A percentile compares a stretch with the other conserved stretches of the same genome.
Conservation (phyloP, 2,113 vertebrate species). For the Corythornis vintsioides region DNA sequence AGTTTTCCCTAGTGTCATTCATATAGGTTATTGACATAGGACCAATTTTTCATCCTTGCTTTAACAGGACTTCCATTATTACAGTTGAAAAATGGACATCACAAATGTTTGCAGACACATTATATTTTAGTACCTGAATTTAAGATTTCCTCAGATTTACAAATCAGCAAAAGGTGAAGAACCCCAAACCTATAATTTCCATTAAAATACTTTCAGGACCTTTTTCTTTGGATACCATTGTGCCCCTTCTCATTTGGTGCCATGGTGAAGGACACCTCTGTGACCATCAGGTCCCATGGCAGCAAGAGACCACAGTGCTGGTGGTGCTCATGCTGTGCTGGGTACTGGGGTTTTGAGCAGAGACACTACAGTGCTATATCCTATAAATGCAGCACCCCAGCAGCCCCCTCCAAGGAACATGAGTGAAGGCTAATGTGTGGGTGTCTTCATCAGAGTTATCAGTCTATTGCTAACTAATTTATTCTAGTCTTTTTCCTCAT, state of each 20-base stretch:
- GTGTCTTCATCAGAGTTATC: background rate
- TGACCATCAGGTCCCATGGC: accelerated
- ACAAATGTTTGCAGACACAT: constrained; percentile 18
- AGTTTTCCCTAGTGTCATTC: constrained; percentile 60
- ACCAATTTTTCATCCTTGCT: constrained; percentile 10
- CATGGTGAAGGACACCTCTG: background rate
- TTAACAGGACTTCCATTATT: constrained; percentile 15
- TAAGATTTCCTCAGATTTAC: constrained; percentile 47
- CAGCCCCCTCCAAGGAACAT: background rate
- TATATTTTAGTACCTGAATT: constrained; percentile 14
- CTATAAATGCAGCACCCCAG: background rate
- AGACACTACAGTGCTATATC: accelerated
- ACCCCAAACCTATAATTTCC: background rate
- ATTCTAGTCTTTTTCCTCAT: background rate
- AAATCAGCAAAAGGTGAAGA: background rate
- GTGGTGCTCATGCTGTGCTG: background rate
- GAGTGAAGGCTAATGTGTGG: background rate
- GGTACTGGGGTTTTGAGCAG: background rate
- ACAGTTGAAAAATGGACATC: constrained; percentile 2
- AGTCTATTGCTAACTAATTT: background rate
- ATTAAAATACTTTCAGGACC: accelerated
- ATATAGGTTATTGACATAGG: constrained; percentile 60
- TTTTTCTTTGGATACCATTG: background rate
- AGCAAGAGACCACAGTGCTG: background rate
- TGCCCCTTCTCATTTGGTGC: background rate